Conservation (phyloP, 2,797 vertebrate genomes). For the Caiman crocodilus region DNA sequence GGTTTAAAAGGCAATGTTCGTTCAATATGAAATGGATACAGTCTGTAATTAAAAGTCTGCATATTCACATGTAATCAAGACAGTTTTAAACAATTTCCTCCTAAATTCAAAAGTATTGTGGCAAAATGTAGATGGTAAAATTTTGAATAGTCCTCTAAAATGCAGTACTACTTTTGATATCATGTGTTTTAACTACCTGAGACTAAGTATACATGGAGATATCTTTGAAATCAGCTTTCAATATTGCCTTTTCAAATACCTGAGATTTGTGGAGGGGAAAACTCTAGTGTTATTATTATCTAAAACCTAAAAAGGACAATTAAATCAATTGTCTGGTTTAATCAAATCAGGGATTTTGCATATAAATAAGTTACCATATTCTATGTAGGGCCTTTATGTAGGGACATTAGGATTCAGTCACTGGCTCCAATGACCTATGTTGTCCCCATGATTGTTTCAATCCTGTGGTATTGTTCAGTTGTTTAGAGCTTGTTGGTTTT, state of each 20-base stretch:
- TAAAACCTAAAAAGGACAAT: conserved; percentile 71
- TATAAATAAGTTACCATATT: conserved; percentile 73
- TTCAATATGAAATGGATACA: conserved; percentile 20
- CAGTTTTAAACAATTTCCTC: not conserved
- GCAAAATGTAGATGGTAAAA: not conserved
- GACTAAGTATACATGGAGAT: conserved; percentile 14
- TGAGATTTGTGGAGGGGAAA: conserved; percentile 34
- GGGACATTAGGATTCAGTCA: conserved; percentile 72
- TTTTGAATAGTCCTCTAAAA: not conserved
- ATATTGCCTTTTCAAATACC: conserved; percentile 66
- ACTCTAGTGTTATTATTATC: conserved; percentile 50
- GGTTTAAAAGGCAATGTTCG: conserved; percentile 59
- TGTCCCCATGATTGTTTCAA: conserved; percentile 76
- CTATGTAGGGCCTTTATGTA: conserved; percentile 75
- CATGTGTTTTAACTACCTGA: conserved; percentile 62
- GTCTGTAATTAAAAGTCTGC: not conserved
- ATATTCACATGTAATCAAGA: conserved; percentile 20
- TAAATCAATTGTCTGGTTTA: conserved; percentile 73
- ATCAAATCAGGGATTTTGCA: conserved; percentile 78
- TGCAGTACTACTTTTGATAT: conserved; percentile 25
- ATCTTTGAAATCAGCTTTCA: conserved; percentile 43
- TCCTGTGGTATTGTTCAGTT: conserved; percentile 78
- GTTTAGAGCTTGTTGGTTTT: conserved; percentile 78
- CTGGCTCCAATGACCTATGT: conserved; percentile 76
- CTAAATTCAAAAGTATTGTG: not conserved